phyloP scores from a whole-genome alignment of 2,888 invertebrate species.

The Zaprionus bogoriensis region DNA sequence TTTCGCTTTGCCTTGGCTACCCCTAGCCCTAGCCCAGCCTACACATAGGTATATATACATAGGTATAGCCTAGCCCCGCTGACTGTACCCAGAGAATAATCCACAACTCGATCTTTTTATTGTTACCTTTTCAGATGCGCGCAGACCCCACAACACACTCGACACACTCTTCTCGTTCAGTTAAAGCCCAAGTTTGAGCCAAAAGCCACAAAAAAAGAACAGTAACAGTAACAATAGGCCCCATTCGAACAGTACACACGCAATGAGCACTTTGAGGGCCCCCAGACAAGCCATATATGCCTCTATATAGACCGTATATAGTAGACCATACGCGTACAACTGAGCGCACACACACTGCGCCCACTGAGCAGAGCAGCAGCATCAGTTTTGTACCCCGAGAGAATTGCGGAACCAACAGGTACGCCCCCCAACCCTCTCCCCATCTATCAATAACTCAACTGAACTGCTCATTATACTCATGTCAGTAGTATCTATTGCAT shows the following conservation, averaged over 20 bases:
- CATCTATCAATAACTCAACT: slow-evolving; percentile 3
- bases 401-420: slow-evolving; percentile 81
- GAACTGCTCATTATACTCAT: neutral
- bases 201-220: no score
- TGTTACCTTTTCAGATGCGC: slow-evolving; percentile 55
- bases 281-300: slow-evolving; percentile 19
- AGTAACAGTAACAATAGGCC: no score
- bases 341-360: no score
- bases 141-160: slow-evolving; percentile 35
- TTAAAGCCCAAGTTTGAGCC: slow-evolving; percentile 27
- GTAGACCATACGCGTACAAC: slow-evolving; percentile 41
- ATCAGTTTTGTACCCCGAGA: slow-evolving; percentile 66
- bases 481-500: no score
- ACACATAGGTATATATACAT: neutral
- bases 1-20: neutral
- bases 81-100: slow-evolving; percentile 33
- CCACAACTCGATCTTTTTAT: slow-evolving; percentile 20
- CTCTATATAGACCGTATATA: slow-evolving; percentile 23
- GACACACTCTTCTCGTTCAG: slow-evolving; percentile 24
- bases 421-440: slow-evolving; percentile 35
- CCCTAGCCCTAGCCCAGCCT: no score
- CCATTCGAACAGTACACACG: slow-evolving; percentile 5
- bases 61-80: slow-evolving; percentile 1
- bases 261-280: slow-evolving; percentile 41
- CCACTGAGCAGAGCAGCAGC: slow-evolving; percentile 56